Evolutionary conservation across 2,113 vertebrate species (phyloP), one percentile per base, ranked within the genome.

Genomic region (Penelope pileata): DNA sequence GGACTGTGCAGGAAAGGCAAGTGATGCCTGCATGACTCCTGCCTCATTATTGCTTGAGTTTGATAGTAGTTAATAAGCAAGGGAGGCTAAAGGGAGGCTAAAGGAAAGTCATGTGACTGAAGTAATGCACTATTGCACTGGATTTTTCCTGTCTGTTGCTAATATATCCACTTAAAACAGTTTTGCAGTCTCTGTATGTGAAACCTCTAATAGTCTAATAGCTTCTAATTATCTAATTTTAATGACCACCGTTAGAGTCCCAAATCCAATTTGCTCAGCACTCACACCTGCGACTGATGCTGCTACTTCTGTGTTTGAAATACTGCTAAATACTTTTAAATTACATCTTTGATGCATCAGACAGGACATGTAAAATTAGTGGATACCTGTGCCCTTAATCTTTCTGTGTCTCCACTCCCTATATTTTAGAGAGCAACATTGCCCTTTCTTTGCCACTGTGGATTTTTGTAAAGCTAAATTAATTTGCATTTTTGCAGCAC

Each of bases 201-300:
- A 27, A 86, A 68, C 13, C 27, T 81, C 43, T 91, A 72, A 60
- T 51, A 30, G 27, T 54, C 19, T 89, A 89, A 68, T 56, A 78
- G 51, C 34, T 83, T 86, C 63, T 86, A 92, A 77, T 94, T 81
- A 67, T 78, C 64, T 84, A 12, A 50, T 81, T 93, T 94, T 90
- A 78, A 86, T 83, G 47, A 48, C 13, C 32, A 42, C 17, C 51
- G 80, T 86, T 88, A 66, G 51, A 77, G 3, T 51, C 21, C 36
- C 85, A 87, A 95, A 80, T 90, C 54, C 16, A 70, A 29, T 83
- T 95, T 87, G 21, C 45, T 85, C 16, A 59, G 59, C 59, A 82
- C 59, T 90, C 78, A 83, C 54, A 80, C 42, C 42, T 89, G 70
- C 0, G 15, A 58, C n/a, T 54, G 40, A 50, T 80, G 45, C 32